Conservation (phyloP, 2,113 vertebrate genomes). For the Phyllopteryx taeniolatus region DNA sequence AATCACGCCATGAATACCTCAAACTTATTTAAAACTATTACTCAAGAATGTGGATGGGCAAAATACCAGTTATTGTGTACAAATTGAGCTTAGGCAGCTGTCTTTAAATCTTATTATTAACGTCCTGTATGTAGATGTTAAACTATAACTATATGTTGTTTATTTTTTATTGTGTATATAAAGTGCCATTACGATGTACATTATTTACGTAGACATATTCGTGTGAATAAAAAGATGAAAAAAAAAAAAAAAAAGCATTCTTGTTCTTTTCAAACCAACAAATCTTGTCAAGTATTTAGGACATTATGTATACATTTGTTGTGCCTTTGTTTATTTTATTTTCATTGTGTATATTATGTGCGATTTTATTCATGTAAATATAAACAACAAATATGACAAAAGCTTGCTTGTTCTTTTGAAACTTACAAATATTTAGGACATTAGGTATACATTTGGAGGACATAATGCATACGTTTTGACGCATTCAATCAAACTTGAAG, state of each 20-base stretch:
- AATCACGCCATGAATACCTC: constrained; percentile 64
- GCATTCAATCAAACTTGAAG: no score
- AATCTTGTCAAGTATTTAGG: neutral
- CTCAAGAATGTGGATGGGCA: constrained; percentile 48
- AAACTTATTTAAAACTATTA: constrained; percentile 58
- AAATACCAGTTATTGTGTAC: constrained; percentile 46
- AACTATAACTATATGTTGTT: constrained; percentile 30
- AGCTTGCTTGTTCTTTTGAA: neutral
- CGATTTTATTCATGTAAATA: constrained; percentile 59
- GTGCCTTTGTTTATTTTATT: constrained; percentile 23
- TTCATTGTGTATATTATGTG: constrained; percentile 54
- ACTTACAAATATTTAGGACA: neutral
- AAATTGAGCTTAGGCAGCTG: constrained; percentile 58
- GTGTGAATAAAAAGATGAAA: constrained; percentile 43
- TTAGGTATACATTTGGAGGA: neutral
- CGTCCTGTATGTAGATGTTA: constrained; percentile 30
- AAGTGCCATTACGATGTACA: constrained; percentile 42
- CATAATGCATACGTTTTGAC: no score
- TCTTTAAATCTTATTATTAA: constrained; percentile 31
- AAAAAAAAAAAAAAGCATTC: constrained; percentile 6
- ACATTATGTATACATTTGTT: neutral
- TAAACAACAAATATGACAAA: constrained; percentile 25
- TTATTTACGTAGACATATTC: constrained; percentile 56
- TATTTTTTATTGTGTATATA: constrained; percentile 54
- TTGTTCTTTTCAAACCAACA: neutral